Base-by-base conservation (phyloP, 2,888 invertebrate genomes). In the Syrista parreyssii region DNA sequence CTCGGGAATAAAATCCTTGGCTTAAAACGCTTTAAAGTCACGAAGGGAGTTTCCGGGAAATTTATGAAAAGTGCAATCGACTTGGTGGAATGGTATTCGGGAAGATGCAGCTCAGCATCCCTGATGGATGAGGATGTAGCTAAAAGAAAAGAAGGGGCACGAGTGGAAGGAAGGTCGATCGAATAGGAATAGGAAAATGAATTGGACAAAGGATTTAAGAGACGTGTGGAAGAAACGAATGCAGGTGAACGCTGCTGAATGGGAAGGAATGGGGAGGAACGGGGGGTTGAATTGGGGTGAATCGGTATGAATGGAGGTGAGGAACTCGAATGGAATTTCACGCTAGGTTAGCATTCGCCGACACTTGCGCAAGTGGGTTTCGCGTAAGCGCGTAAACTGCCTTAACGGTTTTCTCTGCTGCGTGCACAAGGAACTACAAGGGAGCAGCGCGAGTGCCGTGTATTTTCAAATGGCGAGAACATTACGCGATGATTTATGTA, bases 401-500 rank as follows among this genome's bases (percentile, higher is more conserved):
- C 33, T 32, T 15, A 30, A 71, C 31, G 71, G 30, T 71, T 31
- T 31, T 31, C 71, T 15, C 33, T 23, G 1, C 71, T 11, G 31
- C 71, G 71, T 55, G 12, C 71, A 71, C 71, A 33, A 71, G 71
- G 71, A 71, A 71, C 30, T 71, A 31, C 71, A 33, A 30, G 33
- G 71, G 71, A 71, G 71, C 12, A 4, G 15, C 71, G 31, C 30
- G 71, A 33, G 23, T 33, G 71, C 71, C 71, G 34, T 3, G 35
- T 34, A 74, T 74, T 74, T 36, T 74, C 30, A 74, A 74, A 74
- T 74, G 74, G 74, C 74, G 74, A 74, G 74, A 74, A 74, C 74
- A 74, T 74, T 74, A 74, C 83, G 81, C 82, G 82, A 86, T 88
- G 88, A 90, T 90, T 89, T 88, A 90, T 84, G 86, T 82, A 81